Evolutionary conservation across 2,888 invertebrate genomes (phyloP).

Genomic region (Herminia tarsipennalis): DNA sequence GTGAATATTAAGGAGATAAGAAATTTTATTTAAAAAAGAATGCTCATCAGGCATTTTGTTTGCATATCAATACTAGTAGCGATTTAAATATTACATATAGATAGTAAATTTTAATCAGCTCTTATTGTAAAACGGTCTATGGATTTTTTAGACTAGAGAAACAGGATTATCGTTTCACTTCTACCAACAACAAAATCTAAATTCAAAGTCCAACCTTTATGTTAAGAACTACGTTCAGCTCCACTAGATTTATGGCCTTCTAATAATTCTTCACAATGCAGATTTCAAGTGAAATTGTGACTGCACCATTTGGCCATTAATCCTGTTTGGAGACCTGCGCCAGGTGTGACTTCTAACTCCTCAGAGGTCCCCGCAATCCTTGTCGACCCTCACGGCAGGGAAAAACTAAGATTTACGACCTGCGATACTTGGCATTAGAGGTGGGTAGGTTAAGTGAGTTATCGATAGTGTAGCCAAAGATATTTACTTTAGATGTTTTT

Average conservation of each 20-base stretch:
- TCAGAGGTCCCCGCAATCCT: slow-evolving; percentile 59
- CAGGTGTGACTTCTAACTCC: slow-evolving; percentile 61
- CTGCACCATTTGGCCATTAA: slow-evolving; percentile 47
- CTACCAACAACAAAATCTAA: slow-evolving; percentile 3
- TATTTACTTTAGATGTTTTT: not conserved
- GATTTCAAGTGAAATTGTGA: slow-evolving; percentile 33
- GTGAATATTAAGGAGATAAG: not conserved
- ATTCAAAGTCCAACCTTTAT: slow-evolving; percentile 12
- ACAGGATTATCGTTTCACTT: too few species aligned
- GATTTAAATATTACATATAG: too few species aligned
- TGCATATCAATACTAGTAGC: too few species aligned
- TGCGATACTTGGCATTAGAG: slow-evolving; percentile 42
- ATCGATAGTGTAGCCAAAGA: not conserved
- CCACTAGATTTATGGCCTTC: slow-evolving; percentile 22
- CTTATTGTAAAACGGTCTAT: too few species aligned
- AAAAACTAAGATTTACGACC: slow-evolving; percentile 77
- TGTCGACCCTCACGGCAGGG: slow-evolving; percentile 50
- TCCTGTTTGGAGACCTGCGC: slow-evolving; percentile 40
- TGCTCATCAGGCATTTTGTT: not conserved
- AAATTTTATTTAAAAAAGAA: not conserved
- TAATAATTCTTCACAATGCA: slow-evolving; percentile 38
- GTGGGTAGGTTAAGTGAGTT: not conserved
- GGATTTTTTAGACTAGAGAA: not conserved
- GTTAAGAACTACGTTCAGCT: slow-evolving; percentile 5
- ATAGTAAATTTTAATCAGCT: too few species aligned